phyloP scores from a whole-genome alignment of 2,113 vertebrate genomes.

The Trogon melanurus region DNA sequence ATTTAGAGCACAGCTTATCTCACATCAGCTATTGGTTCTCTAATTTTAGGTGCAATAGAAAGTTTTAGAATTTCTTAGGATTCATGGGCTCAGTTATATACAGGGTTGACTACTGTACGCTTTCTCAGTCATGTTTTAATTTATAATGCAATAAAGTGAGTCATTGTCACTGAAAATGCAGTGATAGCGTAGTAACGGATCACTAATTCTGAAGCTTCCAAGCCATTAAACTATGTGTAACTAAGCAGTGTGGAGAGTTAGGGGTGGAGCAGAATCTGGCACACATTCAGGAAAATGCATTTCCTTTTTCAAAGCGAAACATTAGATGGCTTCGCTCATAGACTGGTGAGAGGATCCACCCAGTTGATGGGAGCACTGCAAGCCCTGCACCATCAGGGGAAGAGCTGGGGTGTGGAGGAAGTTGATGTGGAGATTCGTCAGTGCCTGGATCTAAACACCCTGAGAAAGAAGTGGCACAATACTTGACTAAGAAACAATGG shows the following conservation, averaged over 20 bases:
- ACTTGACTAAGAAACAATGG: not conserved
- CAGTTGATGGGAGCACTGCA: not conserved
- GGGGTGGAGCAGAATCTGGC: conserved; percentile 49
- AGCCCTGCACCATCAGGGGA: not conserved
- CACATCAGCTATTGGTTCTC: not conserved
- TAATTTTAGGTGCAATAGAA: not conserved
- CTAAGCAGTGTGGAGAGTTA: not conserved
- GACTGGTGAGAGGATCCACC: not conserved
- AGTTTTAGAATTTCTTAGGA: not conserved
- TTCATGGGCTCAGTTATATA: not conserved
- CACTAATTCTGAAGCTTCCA: conserved; percentile 18
- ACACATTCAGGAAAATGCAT: conserved; percentile 28
- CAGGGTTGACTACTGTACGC: not conserved
- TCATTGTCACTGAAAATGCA: not conserved
- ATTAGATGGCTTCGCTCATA: conserved; percentile 15
- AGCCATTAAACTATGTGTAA: not conserved
- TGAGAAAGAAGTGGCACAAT: not conserved
- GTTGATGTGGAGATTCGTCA: conserved; percentile 13
- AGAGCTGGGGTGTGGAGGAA: conserved; percentile 31
- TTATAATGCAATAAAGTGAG: not conserved
- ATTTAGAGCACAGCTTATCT: not conserved
- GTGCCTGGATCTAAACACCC: not conserved
- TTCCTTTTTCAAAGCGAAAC: conserved; percentile 63
- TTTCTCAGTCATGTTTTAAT: not conserved
- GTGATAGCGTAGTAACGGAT: not conserved